Evolutionary conservation across 2,113 vertebrate genomes (phyloP), one percentile per base, ranked within the genome.

Genomic region (Zeus faber): DNA sequence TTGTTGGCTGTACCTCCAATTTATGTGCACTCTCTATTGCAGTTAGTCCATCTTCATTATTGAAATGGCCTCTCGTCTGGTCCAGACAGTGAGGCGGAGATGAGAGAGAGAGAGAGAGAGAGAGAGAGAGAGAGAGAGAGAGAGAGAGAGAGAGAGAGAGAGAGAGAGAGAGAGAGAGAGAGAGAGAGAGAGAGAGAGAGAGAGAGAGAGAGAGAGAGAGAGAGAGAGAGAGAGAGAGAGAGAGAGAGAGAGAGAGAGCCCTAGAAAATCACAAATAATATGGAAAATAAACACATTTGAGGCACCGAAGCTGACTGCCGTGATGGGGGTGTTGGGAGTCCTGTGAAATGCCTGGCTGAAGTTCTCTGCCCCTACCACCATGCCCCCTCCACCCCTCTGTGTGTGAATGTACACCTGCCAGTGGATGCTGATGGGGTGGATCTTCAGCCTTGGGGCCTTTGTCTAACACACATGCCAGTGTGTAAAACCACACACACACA

Each of bases 1-100:
- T 83, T 79, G 68, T 82, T 85, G 77, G 83, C 75, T 71, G 65
- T 63, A 72, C 79, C 74, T 74, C 62, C 80, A 80, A 83, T 84
- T 81, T 86, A 83, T 82, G 76, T 78, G 74, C 76, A 72, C 74
- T 77, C 73, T 74, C 74, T 79, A 80, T 87, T 81, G 76, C 83
- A 84, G 84, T 77, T 77, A 80, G 84, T 85, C 84, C 76, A 72
- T 85, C 86, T 85, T 85, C 80, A 83, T 86, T 85, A 84, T 79
- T 79, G 62, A 84, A 85, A 84, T 85, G 61, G 77, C 71, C 81
- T 80, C 72, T 81, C 56, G 67, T 84, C 77, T 79, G 58, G 72
- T 79, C 76, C 65, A 79, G 70, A 83, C 65, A 66, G 76, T 50
- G 67, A 63, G 62, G 70, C 65, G 62, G 62, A 14, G 22, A 20